Evolutionary conservation across 2,797 vertebrate genomes (phyloP), one percentile per base, ranked within the genome.

Genomic region (Staurois parvus): DNA sequence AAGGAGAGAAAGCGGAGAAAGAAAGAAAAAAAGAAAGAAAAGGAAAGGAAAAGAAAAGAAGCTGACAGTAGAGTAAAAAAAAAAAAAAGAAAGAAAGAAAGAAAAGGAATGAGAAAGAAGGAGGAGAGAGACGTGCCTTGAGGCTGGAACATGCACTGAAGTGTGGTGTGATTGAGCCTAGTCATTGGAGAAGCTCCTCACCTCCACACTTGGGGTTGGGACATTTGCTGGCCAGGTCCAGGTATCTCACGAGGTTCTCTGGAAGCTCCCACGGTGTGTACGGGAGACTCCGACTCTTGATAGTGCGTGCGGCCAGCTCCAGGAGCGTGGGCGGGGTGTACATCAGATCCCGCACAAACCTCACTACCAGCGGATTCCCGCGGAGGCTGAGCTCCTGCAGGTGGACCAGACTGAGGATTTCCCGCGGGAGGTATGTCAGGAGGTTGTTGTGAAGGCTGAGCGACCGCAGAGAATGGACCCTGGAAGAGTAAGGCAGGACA

Each of bases 181-280:
- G 2, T 1, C 2, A 13, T 24, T 2, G 37, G 0, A 45, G 3
- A 13, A 37, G 3, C n/a, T 0, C 13, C 94, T 94, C 90, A 99
- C 98, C 98, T 28, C 96, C 97, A 19, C 98, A 99, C 87, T 99
- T 99, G 34, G 98, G 98, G 89, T 99, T 99, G 89, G 98, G 98
- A 67, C 98, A 99, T 91, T 99, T 99, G 96, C 96, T 99, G 90
- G 97, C 97, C 90, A 97, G 92, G 90, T 96, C 95, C 86, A 99
- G 94, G 89, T 99, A 99, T 2, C 87, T 91, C 77, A 98, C 89
- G 0, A 99, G 94, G 84, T 97, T 95, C 24, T 90, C 93, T 0
- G 98, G 98, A 87, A 99, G 93, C 70, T 99, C 97, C 0, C 88
- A 89, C 42, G 95, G 94, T 2, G 90, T 88, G 19, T 98, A 99